Evolutionary conservation across 1,140 invertebrate species (phyloP).

Genomic region (Hyphantria cunea): DNA sequence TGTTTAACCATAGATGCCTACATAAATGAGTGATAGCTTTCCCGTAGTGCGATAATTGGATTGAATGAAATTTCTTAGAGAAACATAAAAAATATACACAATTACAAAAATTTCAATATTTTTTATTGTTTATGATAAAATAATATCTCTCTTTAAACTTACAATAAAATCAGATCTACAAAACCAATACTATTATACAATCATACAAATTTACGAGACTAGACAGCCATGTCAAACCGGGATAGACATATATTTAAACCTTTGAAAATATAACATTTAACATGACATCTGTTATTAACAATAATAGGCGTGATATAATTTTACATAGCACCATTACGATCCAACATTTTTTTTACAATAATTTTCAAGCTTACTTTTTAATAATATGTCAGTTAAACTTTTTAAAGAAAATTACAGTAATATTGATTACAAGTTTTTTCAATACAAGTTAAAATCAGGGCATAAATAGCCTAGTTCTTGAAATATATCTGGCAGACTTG

Average conservation of each 20-base stretch:
- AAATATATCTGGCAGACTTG: slow-evolving; percentile 7
- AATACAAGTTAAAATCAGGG: not conserved
- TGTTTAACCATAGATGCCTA: no score
- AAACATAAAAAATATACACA: slow-evolving; percentile 36
- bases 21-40: no score
- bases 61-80: no score
- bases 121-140: slow-evolving; percentile 68
- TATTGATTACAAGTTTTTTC: not conserved
- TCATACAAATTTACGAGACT: slow-evolving; percentile 68
- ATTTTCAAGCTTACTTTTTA: not conserved
- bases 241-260: slow-evolving; percentile 36
- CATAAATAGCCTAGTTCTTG: not conserved
- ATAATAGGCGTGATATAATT: not conserved
- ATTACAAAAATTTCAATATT: slow-evolving; percentile 38
- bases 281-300: slow-evolving; percentile 19
- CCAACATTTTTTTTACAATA: slow-evolving; percentile 37
- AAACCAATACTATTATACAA: slow-evolving; percentile 55
- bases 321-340: slow-evolving; percentile 49
- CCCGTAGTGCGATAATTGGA: no score
- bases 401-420: not conserved
- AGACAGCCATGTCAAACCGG: slow-evolving; percentile 69
- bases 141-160: slow-evolving; percentile 66
- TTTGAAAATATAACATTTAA: slow-evolving; percentile 29
- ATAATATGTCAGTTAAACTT: not conserved
- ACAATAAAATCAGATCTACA: slow-evolving; percentile 63